phyloP scores from a whole-genome alignment of 2,113 vertebrate species.

The Phyllostomus hastatus region DNA sequence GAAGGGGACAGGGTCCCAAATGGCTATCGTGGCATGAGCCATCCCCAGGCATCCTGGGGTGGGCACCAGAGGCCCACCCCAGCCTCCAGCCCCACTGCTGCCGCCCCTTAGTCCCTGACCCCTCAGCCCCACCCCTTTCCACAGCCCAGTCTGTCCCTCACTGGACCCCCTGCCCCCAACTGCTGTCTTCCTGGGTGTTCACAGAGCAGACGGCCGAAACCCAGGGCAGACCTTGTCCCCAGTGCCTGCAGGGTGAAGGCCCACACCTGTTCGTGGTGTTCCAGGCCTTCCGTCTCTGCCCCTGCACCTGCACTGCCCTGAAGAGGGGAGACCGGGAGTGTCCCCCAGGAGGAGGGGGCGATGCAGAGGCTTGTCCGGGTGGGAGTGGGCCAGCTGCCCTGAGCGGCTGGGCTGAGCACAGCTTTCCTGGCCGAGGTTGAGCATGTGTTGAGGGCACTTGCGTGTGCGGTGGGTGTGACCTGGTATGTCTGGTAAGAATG shows the following conservation, averaged over 20 bases:
- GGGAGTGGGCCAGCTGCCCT: fast-evolving
- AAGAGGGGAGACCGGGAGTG: not conserved
- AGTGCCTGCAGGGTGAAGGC: not conserved
- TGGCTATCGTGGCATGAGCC: fast-evolving
- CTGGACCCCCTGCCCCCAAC: not conserved
- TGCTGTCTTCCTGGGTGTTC: not conserved
- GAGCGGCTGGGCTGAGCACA: not conserved
- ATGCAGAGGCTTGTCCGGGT: not conserved
- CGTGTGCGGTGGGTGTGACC: not conserved
- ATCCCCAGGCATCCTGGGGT: fast-evolving
- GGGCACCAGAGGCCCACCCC: not conserved
- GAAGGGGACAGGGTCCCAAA: not conserved
- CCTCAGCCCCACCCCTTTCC: not conserved
- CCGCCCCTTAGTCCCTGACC: not conserved
- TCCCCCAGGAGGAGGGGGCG: not conserved
- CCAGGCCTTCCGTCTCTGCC: not conserved
- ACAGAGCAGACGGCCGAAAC: not conserved
- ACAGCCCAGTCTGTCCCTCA: not conserved
- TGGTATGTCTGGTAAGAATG: fast-evolving
- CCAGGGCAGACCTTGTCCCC: not conserved
- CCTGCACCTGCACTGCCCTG: not conserved
- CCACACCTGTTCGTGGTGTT: no score
- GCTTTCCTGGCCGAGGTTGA: not conserved
- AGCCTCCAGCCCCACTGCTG: not conserved
- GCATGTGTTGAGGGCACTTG: not conserved